Base-by-base conservation (phyloP, 2,113 vertebrate genomes). In the Notothenia rossii region DNA sequence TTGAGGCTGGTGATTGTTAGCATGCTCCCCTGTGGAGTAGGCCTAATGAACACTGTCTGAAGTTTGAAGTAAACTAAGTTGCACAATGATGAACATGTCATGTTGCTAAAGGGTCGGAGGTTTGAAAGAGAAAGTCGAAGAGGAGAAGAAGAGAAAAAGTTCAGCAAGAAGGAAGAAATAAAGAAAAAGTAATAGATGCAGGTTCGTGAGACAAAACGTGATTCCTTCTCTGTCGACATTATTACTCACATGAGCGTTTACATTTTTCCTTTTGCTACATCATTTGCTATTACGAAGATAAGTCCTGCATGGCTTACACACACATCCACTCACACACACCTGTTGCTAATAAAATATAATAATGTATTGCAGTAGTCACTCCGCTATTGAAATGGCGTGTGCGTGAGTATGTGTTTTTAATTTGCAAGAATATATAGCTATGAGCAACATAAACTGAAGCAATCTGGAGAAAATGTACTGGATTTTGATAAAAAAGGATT, bases 291-390 rank as follows among this genome's bases (percentile, higher is more conserved):
- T 74, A 77, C 60, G 29, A 63, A 75, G 6, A 29, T 12, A 22
- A 43, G 15, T 10, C 33, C 2, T 13, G 50, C 1, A 7, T 7
- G 7, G 0, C 50, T 18, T 29, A 33, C 60, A 79, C 72, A 54
- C 50, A 58, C 22, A 54, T 40, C 49, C 36, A 63, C 49, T n/a
- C 11, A 51, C 53, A 69, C 22, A 60, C 55, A 61, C 54, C 77
- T 79, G 75, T 75, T 71, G 51, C 73, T 68, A 18, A 64, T 72
- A 54, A 61, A 46, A 5, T 40, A 40, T 40, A 54, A 63, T 65
- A 14, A 75, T 66, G 22, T 33, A 73, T 67, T 48, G 69, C 22
- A 86, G 75, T 65, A 65, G 33, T 72, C 56, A 50, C 61, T 70
- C 65, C 20, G 1, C 55, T 45, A 12, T 59, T 75, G 53, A 75